phyloP scores from a whole-genome alignment of 2,797 vertebrate genomes.

The Botia almorhae region DNA sequence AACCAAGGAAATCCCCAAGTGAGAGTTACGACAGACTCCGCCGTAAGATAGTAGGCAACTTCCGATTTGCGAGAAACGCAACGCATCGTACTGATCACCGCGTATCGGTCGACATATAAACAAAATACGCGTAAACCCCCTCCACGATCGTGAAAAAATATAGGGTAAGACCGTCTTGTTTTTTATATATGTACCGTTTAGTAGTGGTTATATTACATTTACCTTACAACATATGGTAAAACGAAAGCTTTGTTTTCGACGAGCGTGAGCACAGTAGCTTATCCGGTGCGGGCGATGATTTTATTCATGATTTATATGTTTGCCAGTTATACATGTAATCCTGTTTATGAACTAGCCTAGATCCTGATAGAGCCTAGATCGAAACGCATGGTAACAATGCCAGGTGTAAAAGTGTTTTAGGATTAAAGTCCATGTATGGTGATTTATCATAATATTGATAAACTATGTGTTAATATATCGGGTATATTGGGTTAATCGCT shows the following conservation, averaged over 20 bases:
- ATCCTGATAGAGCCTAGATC: background rate
- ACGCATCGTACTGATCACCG: background rate
- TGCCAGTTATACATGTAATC: background rate
- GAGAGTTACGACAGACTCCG: constrained; percentile 60
- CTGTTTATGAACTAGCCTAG: background rate
- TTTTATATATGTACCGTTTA: background rate
- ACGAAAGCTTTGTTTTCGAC: constrained; percentile 15
- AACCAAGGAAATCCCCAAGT: constrained; percentile 76
- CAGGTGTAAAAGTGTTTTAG: background rate
- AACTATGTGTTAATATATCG: background rate
- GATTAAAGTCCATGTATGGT: background rate
- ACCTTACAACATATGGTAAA: background rate
- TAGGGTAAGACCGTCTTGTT: constrained; percentile 24
- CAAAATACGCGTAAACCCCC: background rate
- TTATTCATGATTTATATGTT: background rate
- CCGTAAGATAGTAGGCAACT: constrained; percentile 69
- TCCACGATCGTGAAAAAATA: background rate
- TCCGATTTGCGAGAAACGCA: constrained; percentile 16
- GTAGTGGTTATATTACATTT: background rate
- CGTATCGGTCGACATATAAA: background rate
- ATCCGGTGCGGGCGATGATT: constrained; percentile 24
- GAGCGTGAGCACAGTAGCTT: background rate
- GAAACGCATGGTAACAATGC: background rate
- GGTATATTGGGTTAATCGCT: background rate
- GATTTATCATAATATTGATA: background rate